Conservation (phyloP, 2,797 vertebrate species). For the Sebastiscus albofasciatus region DNA sequence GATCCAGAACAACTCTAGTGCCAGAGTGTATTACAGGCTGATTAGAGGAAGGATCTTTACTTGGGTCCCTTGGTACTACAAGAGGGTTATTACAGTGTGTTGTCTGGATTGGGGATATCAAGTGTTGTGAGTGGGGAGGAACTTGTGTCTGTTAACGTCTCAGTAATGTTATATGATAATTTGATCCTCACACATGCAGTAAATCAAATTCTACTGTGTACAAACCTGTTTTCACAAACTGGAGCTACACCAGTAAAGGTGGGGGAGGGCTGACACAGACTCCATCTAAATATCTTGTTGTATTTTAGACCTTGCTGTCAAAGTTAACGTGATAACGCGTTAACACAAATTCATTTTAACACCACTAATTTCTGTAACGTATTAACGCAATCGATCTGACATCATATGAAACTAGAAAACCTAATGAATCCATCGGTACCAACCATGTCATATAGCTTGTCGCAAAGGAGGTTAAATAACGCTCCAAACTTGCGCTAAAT, state of each 20-base stretch:
- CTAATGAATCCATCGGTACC: too few relatives aligned
- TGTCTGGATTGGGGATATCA: slow-evolving; percentile 17
- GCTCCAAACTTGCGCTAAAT: too few relatives aligned
- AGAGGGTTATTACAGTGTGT: slow-evolving; percentile 19
- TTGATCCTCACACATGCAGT: slow-evolving; percentile 10
- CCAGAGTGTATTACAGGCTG: background rate
- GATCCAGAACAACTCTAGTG: background rate
- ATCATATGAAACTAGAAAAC: too few relatives aligned
- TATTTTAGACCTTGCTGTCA: background rate
- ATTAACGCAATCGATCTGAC: too few relatives aligned
- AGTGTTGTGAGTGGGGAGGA: background rate
- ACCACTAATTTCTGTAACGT: too few relatives aligned
- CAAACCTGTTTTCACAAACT: background rate
- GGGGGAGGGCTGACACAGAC: background rate
- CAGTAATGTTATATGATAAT: slow-evolving; percentile 11
- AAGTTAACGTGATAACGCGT: too few relatives aligned
- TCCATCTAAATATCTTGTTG: background rate
- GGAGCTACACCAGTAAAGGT: background rate
- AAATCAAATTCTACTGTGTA: background rate
- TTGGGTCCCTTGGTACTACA: slow-evolving; percentile 6
- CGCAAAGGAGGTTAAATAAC: too few relatives aligned
- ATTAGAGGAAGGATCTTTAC: slow-evolving; percentile 3
- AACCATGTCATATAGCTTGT: too few relatives aligned
- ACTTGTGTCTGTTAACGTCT: slow-evolving; percentile 3
- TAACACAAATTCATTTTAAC: too few relatives aligned